Evolutionary conservation across 2,888 invertebrate genomes (phyloP), one percentile per base, ranked within the genome.

Genomic region (Mythimna impura): DNA sequence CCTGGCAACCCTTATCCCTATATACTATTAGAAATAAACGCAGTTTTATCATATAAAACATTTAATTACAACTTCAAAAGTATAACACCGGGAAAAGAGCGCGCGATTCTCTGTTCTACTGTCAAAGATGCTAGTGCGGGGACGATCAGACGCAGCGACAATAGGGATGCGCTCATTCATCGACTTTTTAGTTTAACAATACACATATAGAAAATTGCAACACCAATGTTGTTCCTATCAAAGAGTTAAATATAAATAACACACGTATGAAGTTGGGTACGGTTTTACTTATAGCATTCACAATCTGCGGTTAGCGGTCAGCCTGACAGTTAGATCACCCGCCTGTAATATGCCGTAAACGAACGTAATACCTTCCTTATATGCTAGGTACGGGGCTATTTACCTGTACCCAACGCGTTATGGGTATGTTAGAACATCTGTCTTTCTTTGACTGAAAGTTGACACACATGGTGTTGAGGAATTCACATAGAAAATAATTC

Each of bases 321-420:
- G 55, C 22, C 68, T 66, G 73, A 89, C 90, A 90, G 90, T 89
- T 89, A 89, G 85, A 81, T 86, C 82, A 79, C 70, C 68, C 62
- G 70, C 66, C 78, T 78, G 82, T 81, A 84, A 80, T 86, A 89
- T 80, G 84, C 86, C 76, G 81, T 86, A 87, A 80, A 86, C 81
- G 85, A 74, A 75, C 81, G 73, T 89, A 88, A 90, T 89, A 88
- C 77, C 89, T 91, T 91, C 90, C 91, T 89, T 81, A 85, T 89
- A 78, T 73, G 81, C 71, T 58, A 80, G 71, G 36, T 68, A 66
- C 52, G 30, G 62, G 40, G n/a, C 60, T 8, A 43, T 54, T 36
- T 75, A 52, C 25, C 8, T 40, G 22, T 30, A 17, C 8, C 7
- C 61, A 9, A 7, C 12, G 10, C 12, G 34, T 14, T 54, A 40